Percentiles rank a stretch among this genome's conserved stretches.
These are phyloP conservation scores for Halcyon leucocephala DNA, from an alignment of 2,797 vertebrate species.

Conservation along the genomic window DNA sequence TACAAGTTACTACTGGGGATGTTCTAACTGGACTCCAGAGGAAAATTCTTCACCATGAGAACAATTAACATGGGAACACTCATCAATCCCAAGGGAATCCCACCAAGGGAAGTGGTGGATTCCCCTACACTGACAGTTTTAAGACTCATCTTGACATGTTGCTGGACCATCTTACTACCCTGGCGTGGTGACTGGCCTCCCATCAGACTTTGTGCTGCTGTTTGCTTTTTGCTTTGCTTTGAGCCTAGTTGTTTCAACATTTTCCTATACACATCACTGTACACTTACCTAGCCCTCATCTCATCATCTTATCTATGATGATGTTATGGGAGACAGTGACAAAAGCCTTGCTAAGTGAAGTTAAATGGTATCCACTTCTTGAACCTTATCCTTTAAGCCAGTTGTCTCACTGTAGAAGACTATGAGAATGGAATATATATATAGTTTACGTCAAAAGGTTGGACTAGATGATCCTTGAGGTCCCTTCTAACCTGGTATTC, in stretches of 20 bases:
- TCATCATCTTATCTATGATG: neutral
- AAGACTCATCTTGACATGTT: too few relatives aligned
- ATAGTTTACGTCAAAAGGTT: too few relatives aligned
- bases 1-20: too few relatives aligned
- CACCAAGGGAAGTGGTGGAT: too few relatives aligned
- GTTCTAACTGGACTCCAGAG: too few relatives aligned
- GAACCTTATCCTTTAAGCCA: accelerated
- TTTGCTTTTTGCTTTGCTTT: neutral
- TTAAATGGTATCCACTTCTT: neutral
- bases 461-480: too few relatives aligned
- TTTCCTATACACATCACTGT: neutral
- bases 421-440: neutral
- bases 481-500: too few relatives aligned
- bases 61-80: too few relatives aligned
- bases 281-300: neutral
- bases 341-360: neutral
- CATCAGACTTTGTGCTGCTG: neutral
- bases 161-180: too few relatives aligned
- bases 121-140: too few relatives aligned
- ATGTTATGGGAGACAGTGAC: neutral
- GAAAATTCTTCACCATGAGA: too few relatives aligned
- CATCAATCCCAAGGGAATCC: too few relatives aligned
- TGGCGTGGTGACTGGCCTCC: neutral
- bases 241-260: neutral
- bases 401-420: neutral